phyloP scores from a whole-genome alignment of 1,140 invertebrate genomes.

The Zelostemma sp. region DNA sequence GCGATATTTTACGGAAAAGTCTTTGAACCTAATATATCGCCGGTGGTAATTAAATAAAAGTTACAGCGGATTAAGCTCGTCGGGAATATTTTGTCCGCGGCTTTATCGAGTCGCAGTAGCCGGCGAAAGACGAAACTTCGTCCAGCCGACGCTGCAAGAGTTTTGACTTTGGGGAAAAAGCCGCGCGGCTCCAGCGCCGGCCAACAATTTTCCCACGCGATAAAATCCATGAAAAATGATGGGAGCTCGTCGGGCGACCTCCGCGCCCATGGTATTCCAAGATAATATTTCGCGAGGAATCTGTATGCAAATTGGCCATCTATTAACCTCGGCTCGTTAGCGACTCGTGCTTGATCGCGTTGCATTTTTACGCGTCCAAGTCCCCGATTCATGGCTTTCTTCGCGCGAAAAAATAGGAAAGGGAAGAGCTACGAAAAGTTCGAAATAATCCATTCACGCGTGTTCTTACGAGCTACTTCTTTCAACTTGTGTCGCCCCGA shows the following conservation, averaged over 20 bases:
- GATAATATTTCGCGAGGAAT: conserved; percentile 43
- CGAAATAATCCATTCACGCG: conserved; percentile 48
- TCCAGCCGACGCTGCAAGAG: conserved; percentile 10
- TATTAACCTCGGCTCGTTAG: conserved; percentile 16
- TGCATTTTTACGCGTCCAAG: too few species aligned
- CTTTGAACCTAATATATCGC: conserved; percentile 69
- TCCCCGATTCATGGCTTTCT: too few species aligned
- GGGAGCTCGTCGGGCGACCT: conserved; percentile 18
- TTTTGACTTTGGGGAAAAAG: conserved; percentile 34
- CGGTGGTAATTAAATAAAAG: conserved; percentile 67
- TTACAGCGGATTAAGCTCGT: conserved; percentile 45
- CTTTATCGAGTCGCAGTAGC: not conserved
- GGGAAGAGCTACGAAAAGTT: too few species aligned
- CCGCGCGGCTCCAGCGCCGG: conserved; percentile 3
- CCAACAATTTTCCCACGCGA: conserved; percentile 45
- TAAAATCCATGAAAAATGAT: conserved; percentile 47
- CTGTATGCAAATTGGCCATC: conserved; percentile 41
- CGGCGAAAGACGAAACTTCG: conserved; percentile 6
- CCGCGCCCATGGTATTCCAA: conserved; percentile 39
- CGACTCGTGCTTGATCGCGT: too few species aligned
- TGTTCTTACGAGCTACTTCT: conserved; percentile 38
- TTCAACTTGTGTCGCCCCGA: conserved; percentile 39
- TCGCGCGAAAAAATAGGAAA: too few species aligned
- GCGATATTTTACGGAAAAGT: conserved; percentile 67
- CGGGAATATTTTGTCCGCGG: conserved; percentile 23